Conservation (phyloP, 2,888 invertebrate genomes). For the Lochmaea crataegi region DNA sequence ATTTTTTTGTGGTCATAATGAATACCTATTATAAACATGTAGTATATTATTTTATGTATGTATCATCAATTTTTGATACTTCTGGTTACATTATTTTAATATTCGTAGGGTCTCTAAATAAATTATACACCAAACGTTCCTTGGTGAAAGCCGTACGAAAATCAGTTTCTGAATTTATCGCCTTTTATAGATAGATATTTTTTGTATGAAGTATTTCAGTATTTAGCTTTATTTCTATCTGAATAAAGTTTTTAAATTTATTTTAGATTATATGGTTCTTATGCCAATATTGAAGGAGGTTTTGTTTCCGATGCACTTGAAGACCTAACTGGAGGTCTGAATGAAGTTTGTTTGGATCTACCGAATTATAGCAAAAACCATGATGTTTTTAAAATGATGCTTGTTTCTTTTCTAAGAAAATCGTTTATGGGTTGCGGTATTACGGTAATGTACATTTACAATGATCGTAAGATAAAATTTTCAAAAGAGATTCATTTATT, state of each 20-base stretch:
- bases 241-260: background rate
- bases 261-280: slow-evolving; percentile 48
- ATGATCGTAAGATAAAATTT: too few relatives aligned
- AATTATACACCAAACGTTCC: too few relatives aligned
- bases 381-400: slow-evolving; percentile 84
- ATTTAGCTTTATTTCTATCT: background rate
- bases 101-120: too few relatives aligned
- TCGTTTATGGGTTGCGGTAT: slow-evolving; percentile 96
- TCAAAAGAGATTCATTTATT: too few relatives aligned
- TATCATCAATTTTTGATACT: too few relatives aligned
- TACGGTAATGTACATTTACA: slow-evolving; percentile 69
- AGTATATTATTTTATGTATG: too few relatives aligned
- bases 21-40: too few relatives aligned
- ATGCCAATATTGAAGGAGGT: slow-evolving; percentile 78
- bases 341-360: slow-evolving; percentile 72
- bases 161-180: too few relatives aligned
- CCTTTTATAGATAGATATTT: too few relatives aligned
- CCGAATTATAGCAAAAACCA: slow-evolving; percentile 19
- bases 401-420: slow-evolving; percentile 87
- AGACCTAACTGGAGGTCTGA: slow-evolving; percentile 95
- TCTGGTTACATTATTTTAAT: too few relatives aligned
- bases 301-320: slow-evolving; percentile 98
- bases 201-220: background rate
- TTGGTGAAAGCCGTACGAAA: too few relatives aligned
- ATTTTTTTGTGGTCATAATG: too few relatives aligned